Evolutionary conservation across 2,797 vertebrate species (phyloP).

Genomic region (Fratercula arctica): DNA sequence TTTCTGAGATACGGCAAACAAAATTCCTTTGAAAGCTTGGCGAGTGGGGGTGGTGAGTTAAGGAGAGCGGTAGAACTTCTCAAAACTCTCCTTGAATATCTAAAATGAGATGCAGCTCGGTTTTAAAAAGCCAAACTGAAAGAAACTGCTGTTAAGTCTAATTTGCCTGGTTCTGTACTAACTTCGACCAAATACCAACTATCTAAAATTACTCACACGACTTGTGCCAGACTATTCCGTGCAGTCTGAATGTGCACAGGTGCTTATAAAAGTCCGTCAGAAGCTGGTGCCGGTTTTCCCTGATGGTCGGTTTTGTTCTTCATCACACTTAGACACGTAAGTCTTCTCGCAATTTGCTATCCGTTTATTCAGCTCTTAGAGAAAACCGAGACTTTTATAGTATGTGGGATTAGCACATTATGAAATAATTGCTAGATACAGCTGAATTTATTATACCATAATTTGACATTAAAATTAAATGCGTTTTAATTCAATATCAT

Average conservation of each 20-base stretch:
- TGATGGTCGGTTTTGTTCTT: not conserved
- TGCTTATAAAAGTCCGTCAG: not conserved
- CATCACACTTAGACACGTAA: not conserved
- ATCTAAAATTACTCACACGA: not conserved
- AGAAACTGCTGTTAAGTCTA: not conserved
- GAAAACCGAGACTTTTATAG: not conserved
- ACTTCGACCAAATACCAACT: not conserved
- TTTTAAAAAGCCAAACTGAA: not conserved
- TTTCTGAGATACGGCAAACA: not conserved
- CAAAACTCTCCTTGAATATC: not conserved
- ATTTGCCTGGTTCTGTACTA: not conserved
- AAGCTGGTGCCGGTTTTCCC: not conserved
- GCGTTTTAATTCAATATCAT: not conserved
- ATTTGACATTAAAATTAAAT: not conserved
- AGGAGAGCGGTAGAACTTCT: not conserved
- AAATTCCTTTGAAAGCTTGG: not conserved
- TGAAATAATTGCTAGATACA: not conserved
- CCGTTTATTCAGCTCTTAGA: not conserved
- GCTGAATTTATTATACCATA: not conserved
- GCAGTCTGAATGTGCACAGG: not conserved
- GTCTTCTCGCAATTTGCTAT: not conserved
- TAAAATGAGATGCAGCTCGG: not conserved
- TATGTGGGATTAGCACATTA: not conserved
- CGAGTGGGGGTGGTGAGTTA: not conserved
- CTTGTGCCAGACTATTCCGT: not conserved